Evolutionary conservation across 2,797 vertebrate genomes (phyloP).

Genomic region (Vespertilio murinus): DNA sequence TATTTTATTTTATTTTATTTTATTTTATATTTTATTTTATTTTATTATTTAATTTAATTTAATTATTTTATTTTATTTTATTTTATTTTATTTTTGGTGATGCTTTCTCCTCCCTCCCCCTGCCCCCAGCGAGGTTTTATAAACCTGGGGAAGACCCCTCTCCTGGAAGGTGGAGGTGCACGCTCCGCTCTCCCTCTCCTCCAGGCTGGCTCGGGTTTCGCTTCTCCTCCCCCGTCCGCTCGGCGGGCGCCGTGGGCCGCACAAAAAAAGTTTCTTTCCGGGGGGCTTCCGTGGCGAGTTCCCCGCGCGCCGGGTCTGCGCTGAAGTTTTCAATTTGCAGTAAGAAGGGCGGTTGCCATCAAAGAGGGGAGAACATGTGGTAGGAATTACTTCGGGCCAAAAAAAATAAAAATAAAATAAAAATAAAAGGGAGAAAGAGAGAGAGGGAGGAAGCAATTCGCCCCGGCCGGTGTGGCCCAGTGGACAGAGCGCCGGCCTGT

Average conservation of each 20-base stretch:
- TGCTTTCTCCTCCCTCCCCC: not conserved
- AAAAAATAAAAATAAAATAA: too few relatives aligned
- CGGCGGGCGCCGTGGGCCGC: not conserved
- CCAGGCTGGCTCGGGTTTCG: conserved; percentile 28
- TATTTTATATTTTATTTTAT: too few relatives aligned
- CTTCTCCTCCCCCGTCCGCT: not conserved
- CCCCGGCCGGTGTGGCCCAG: too few relatives aligned
- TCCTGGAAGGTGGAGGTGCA: not conserved
- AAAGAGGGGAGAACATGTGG: not conserved
- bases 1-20: too few relatives aligned
- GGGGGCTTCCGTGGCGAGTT: conserved; percentile 1
- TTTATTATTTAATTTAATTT: too few relatives aligned
- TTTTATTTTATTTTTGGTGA: too few relatives aligned
- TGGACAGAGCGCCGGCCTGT: too few relatives aligned
- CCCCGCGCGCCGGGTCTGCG: not conserved
- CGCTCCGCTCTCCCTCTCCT: not conserved
- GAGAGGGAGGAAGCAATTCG: too few relatives aligned
- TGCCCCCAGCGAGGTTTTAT: conserved; percentile 27
- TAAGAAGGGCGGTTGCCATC: not conserved
- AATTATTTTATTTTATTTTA: too few relatives aligned
- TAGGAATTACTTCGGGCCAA: too few relatives aligned
- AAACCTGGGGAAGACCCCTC: not conserved
- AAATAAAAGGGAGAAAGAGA: too few relatives aligned
- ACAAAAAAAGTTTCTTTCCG: not conserved
- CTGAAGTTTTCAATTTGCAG: conserved; percentile 40